Conservation (phyloP, 2,888 invertebrate genomes). For the Cantharis rustica region DNA sequence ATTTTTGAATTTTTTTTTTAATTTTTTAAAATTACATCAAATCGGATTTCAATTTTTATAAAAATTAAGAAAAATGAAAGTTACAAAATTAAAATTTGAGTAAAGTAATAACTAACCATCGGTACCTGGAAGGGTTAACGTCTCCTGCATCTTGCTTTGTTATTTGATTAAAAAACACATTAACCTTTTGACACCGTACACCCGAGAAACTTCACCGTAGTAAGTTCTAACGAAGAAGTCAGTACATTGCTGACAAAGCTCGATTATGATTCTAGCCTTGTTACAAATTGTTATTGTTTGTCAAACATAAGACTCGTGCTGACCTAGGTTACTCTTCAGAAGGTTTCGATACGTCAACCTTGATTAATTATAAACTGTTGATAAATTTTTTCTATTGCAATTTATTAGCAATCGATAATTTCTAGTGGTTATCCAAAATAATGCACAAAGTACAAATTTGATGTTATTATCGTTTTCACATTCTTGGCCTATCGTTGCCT, state of each 20-base stretch:
- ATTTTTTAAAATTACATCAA: no score
- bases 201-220: constrained; percentile 3
- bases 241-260: constrained; percentile 25
- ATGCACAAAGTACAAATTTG: background rate
- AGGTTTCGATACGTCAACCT: constrained; percentile 18
- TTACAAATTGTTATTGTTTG: constrained; percentile 35
- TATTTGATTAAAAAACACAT: background rate
- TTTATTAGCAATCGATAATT: background rate
- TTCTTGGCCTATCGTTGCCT: background rate
- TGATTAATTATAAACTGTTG: constrained; percentile 7
- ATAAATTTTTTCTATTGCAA: background rate
- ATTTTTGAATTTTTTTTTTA: no score
- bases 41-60: no score
- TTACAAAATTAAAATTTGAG: background rate
- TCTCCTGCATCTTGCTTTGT: constrained; percentile 12
- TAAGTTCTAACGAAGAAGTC: background rate
- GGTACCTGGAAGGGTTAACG: constrained; percentile 11
- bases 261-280: constrained; percentile 25
- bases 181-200: constrained; percentile 6
- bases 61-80: no score
- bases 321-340: constrained; percentile 28
- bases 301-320: constrained; percentile 34
- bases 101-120: background rate
- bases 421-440: background rate
- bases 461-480: no score